Base-by-base conservation (phyloP, 2,888 invertebrate genomes). In the Epinotia bilunana region DNA sequence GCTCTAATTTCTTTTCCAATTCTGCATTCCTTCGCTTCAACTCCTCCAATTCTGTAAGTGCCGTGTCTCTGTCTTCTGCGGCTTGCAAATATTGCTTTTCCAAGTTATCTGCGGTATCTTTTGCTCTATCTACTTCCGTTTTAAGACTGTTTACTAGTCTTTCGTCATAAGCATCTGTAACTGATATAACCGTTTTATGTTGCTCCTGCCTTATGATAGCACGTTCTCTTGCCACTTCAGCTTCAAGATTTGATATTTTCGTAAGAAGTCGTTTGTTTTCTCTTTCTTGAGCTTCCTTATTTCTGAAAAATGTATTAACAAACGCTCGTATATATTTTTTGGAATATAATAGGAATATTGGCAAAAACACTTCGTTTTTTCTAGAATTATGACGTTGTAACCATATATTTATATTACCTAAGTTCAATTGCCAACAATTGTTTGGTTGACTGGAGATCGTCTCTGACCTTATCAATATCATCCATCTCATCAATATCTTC, bases 381-480 rank as follows among this genome's bases (percentile, higher is more conserved):
- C 20, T 57, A 57, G 3, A 18, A 20, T 20, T 18, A 18, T 20
- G 57, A 57, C 20, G 20, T 16, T 12, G 11, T 43, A 43, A 43
- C 39, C 18, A 28, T 28, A n/a, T 9, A 57, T 33, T 58, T 9
- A 46, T 70, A 28, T 79, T 85, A 93, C 94, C 95, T 95, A 81
- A 98, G 92, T 91, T 98, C 98, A 76, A 98, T 95, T 16, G 98
- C 98, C 77, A 98, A 91, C 95, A 98, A 96, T 92, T 98, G 98
- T 89, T 98, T 98, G 9, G 98, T 98, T 76, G 98, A 98, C 86
- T 98, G 98, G 57, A 98, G 95, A 87, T 98, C 98, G 86, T 98
- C 98, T 81, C 98, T 95, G 20, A 98, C 96, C 86, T 97, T 97
- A 84, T 98, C 98, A 81, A 98, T 98, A 84, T 98, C 98, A 82